phyloP scores from a whole-genome alignment of 2,888 invertebrate genomes.

The Chymomyza caudatula region DNA sequence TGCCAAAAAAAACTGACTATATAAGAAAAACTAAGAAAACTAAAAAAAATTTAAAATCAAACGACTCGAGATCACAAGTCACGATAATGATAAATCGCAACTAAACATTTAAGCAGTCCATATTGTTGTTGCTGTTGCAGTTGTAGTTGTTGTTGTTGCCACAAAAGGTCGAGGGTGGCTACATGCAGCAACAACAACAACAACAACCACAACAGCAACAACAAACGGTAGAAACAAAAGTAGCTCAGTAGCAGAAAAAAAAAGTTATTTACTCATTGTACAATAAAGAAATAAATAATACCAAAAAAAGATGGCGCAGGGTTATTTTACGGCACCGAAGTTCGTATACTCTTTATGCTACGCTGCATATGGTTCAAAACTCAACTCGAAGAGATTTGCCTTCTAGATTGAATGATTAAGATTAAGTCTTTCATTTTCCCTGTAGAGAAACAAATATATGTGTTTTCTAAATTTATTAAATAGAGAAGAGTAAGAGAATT shows the following conservation, averaged over 20 bases:
- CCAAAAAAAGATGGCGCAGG: slow-evolving; percentile 18
- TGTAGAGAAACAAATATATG: too few relatives aligned
- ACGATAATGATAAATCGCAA: slow-evolving; percentile 72
- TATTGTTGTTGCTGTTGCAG: slow-evolving; percentile 19
- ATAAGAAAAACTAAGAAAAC: slow-evolving; percentile 15
- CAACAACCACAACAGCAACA: slow-evolving; percentile 31
- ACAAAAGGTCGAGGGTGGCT: slow-evolving; percentile 72
- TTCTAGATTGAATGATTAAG: too few relatives aligned
- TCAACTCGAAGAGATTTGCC: too few relatives aligned
- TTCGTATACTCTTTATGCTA: not conserved
- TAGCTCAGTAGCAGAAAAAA: slow-evolving; percentile 56
- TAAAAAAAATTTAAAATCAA: slow-evolving; percentile 39
- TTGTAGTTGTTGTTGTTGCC: slow-evolving; percentile 41
- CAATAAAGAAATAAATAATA: slow-evolving; percentile 69
- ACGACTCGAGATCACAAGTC: slow-evolving; percentile 67
- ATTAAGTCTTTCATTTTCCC: too few relatives aligned
- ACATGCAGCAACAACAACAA: slow-evolving; percentile 29
- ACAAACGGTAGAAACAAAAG: slow-evolving; percentile 26
- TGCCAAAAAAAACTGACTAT: slow-evolving; percentile 1
- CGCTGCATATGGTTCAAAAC: too few relatives aligned
- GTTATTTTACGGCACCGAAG: not conserved
- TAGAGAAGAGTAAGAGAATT: too few relatives aligned
- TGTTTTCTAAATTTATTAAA: too few relatives aligned
- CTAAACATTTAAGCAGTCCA: slow-evolving; percentile 62
- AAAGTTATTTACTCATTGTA: slow-evolving; percentile 71